Conservation (phyloP, 2,797 vertebrate species). For the Mormyrus proboscirostris region DNA sequence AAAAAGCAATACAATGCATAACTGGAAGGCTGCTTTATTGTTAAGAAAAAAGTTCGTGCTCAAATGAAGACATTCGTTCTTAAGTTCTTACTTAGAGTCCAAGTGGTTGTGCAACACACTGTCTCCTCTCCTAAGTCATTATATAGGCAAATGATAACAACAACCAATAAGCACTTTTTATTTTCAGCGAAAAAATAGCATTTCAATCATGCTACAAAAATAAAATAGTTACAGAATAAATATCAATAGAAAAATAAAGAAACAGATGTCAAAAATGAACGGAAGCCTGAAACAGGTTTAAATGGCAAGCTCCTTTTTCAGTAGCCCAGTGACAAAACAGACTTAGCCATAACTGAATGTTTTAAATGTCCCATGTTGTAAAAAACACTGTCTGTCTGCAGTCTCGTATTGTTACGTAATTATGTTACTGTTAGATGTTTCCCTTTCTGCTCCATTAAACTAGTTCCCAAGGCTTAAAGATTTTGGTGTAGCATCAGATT, state of each 20-base stretch:
- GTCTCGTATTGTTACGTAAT: conserved; percentile 1
- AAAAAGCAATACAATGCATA: conserved; percentile 51
- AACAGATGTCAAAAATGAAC: conserved; percentile 36
- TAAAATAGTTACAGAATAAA: conserved; percentile 55
- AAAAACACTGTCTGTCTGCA: not conserved
- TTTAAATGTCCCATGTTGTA: conserved; percentile 33
- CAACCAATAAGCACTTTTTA: conserved; percentile 56
- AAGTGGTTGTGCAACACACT: conserved; percentile 72
- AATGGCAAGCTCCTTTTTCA: conserved; percentile 58
- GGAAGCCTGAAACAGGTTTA: conserved; percentile 53
- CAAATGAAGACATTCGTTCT: conserved; percentile 80
- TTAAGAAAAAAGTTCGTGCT: conserved; percentile 80
- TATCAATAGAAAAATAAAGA: conserved; percentile 43
- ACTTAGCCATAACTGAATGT: conserved; percentile 29
- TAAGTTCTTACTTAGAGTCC: conserved; percentile 50
- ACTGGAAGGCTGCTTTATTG: conserved; percentile 82
- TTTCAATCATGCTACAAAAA: conserved; percentile 70
- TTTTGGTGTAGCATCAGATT: conserved; percentile 53
- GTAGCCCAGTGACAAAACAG: conserved; percentile 35
- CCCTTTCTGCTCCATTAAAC: conserved; percentile 59
- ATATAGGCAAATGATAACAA: conserved; percentile 65
- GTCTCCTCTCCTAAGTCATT: conserved; percentile 62
- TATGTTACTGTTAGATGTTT: conserved; percentile 40
- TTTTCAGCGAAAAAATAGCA: conserved; percentile 62
- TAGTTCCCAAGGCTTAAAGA: conserved; percentile 58